A percentile compares a stretch with the other conserved stretches of the same genome.
These are phyloP conservation scores for Drosophila nigromelanica DNA, from an alignment of 1,140 invertebrate species.

Conservation along the genomic window DNA sequence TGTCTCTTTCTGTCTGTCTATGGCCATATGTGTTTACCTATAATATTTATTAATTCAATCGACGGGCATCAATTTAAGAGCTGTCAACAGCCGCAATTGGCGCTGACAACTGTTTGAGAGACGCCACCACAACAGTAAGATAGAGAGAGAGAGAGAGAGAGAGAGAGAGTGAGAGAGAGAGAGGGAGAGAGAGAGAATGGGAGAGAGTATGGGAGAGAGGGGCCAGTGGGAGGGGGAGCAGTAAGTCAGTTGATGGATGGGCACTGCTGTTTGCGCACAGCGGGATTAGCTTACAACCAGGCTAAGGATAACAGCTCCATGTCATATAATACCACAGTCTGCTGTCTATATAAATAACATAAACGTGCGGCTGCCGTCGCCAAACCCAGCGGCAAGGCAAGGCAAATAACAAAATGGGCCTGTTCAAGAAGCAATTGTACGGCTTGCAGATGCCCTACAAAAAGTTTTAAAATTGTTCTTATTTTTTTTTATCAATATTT, in stretches of 20 bases:
- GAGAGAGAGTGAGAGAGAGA: too few relatives aligned
- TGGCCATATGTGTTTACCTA: constrained; percentile 77
- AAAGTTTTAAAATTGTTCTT: too few relatives aligned
- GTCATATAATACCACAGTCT: constrained; percentile 51
- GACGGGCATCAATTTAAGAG: constrained; percentile 75
- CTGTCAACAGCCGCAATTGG: constrained; percentile 68
- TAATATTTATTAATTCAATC: constrained; percentile 81
- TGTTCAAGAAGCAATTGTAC: neutral
- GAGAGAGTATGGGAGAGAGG: too few relatives aligned
- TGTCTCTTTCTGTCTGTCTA: neutral
- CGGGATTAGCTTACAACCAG: constrained; percentile 66
- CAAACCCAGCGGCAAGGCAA: constrained; percentile 14
- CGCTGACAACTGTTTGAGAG: constrained; percentile 58
- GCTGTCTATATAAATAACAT: constrained; percentile 21
- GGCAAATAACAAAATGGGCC: constrained; percentile 23
- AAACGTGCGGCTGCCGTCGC: constrained; percentile 10
- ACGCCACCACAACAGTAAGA: neutral
- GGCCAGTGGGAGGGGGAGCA: too few relatives aligned
- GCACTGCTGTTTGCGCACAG: constrained; percentile 53
- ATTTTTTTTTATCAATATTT: too few relatives aligned
- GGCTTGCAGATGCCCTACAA: constrained; percentile 25
- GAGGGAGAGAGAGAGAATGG: too few relatives aligned
- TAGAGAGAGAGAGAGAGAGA: neutral
- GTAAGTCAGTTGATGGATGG: constrained; percentile 47
- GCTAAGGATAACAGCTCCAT: constrained; percentile 51